Conservation (phyloP, 2,797 vertebrate species). For the Yasuhikotakia modesta region DNA sequence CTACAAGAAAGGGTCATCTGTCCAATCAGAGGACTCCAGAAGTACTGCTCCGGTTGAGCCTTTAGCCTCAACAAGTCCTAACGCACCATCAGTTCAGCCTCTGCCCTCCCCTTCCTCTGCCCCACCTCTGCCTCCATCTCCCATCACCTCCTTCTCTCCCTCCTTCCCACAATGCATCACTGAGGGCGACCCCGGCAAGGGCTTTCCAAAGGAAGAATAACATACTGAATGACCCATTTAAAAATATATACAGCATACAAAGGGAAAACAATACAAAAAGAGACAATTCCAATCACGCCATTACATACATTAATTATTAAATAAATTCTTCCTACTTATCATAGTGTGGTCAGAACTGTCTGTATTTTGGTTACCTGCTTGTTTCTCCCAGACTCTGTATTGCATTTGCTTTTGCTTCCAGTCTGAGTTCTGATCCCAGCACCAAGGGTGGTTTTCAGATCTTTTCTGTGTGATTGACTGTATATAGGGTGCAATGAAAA, state of each 20-base stretch:
- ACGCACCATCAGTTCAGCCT: background rate
- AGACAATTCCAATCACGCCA: background rate
- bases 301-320: background rate
- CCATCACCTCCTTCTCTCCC: slow-evolving; percentile 23
- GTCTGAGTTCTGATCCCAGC: slow-evolving; percentile 10
- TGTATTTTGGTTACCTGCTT: slow-evolving; percentile 19
- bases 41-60: slow-evolving; percentile 42
- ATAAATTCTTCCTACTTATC: slow-evolving; percentile 4
- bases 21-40: slow-evolving; percentile 59
- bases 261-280: slow-evolving; percentile 37
- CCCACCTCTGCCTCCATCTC: slow-evolving; percentile 33
- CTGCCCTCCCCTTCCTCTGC: slow-evolving; percentile 40
- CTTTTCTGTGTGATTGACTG: slow-evolving; percentile 57
- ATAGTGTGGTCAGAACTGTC: background rate
- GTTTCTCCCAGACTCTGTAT: slow-evolving; percentile 42
- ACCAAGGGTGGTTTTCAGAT: slow-evolving; percentile 7
- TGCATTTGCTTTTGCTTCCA: slow-evolving; percentile 35
- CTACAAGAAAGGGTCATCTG: slow-evolving; percentile 37
- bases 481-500: slow-evolving; percentile 69
- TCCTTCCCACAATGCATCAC: slow-evolving; percentile 45
- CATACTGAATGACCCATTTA: slow-evolving; percentile 20
- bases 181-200: slow-evolving; percentile 13
- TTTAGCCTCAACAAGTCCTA: slow-evolving; percentile 14
- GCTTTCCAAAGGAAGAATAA: slow-evolving; percentile 59
- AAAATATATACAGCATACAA: slow-evolving; percentile 42